Evolutionary conservation across 2,113 vertebrate species (phyloP), one percentile per base, ranked within the genome.

Genomic region (Dicentrarchus labrax): DNA sequence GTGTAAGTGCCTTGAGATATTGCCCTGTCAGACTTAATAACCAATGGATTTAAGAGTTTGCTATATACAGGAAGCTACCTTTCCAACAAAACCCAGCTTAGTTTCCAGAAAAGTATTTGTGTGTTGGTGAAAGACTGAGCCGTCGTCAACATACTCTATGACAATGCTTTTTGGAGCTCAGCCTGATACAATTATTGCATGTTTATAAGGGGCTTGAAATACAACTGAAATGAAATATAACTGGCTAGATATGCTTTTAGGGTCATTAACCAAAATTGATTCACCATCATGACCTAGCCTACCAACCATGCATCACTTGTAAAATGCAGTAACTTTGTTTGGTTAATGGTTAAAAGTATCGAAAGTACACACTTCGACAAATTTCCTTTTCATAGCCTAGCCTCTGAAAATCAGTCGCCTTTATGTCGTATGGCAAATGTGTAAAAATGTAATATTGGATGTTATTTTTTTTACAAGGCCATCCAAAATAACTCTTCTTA

Each of bases 1-100:
- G 66, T 48, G 4, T 8, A 57, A 59, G 4, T 13, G 83, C 72
- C 70, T 72, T 66, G 47, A 88, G 76, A 84, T 73, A 48, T 75
- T 51, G 48, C 48, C 30, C 30, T 53, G 24, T 51, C n/a, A 78
- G 41, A 48, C 38, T 57, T 67, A 60, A 69, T 47, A 67, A 9
- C 24, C 12, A 17, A 59, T 17, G 30, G 10, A 56, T 66, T 53
- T 41, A 41, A 12, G 1, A 24, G 19, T 19, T 16, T 72, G 8
- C 0, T 6, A 9, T 39, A 15, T 8, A 41, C 47, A 41, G 50
- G 51, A 54, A 57, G 5, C 8, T 19, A 41, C 38, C 38, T 60
- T 47, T 72, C 22, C 22, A 48, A 73, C 24, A 36, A 60, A 60
- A 60, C 43, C 16, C 13, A 59, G 13, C 24, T 21, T 74, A 5